A percentile compares a stretch with the other conserved stretches of the same genome.
These are phyloP conservation scores for Rotaria magnacalcarata DNA, from an alignment of 2,888 invertebrate genomes.

Conservation along the genomic window DNA sequence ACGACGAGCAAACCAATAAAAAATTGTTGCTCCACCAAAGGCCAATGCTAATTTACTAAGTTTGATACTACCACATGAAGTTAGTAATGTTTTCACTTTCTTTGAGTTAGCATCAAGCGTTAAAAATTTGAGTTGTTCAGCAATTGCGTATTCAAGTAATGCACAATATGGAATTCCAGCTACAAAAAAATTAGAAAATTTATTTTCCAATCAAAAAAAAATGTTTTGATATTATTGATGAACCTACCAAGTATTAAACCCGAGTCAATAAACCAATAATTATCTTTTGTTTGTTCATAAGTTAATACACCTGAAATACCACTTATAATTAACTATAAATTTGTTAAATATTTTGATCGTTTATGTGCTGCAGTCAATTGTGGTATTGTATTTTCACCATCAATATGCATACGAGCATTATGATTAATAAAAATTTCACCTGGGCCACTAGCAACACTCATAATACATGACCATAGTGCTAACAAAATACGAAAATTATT, in stretches of 20 bases:
- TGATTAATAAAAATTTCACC: constrained; percentile 19
- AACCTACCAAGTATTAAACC: not conserved
- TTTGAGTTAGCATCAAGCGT: constrained; percentile 9
- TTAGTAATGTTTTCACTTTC: not conserved
- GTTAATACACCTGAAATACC: not conserved
- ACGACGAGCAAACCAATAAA: not conserved
- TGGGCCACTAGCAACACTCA: not conserved
- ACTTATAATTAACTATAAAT: not conserved
- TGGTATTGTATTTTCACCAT: not conserved
- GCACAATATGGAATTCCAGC: constrained; percentile 10
- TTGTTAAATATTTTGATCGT: not conserved
- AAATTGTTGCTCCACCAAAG: not conserved
- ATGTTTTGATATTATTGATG: not conserved
- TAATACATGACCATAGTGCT: not conserved
- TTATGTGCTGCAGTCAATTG: not conserved
- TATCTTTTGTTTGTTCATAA: constrained; percentile 15
- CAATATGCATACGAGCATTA: not conserved
- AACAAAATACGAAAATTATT: not conserved
- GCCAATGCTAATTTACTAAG: constrained; percentile 2
- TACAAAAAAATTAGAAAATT: not conserved
- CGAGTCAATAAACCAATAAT: not conserved
- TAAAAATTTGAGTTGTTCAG: constrained; percentile 28
- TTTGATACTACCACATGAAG: not conserved
- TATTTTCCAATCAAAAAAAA: not conserved
- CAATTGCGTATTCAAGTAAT: not conserved